Percentiles rank a stretch among this genome's conserved stretches.
phyloP scores from a whole-genome alignment of 2,797 vertebrate species.

The Phrynocephalus guinanensis region DNA sequence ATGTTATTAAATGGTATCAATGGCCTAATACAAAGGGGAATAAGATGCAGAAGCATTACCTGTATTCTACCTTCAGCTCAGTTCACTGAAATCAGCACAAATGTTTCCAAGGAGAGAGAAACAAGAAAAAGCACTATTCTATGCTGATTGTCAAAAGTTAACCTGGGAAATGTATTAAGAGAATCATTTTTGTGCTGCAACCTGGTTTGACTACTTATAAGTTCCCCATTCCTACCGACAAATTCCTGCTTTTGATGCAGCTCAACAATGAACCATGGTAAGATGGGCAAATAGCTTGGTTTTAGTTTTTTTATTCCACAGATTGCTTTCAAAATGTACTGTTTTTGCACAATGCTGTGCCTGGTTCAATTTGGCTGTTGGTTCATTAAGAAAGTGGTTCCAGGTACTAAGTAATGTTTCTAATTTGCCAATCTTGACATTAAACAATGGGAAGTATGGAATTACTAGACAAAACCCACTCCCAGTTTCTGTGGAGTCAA shows the following conservation, averaged over 20 bases:
- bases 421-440: neutral
- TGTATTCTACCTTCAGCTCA: neutral
- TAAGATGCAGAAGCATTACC: neutral
- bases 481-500: neutral
- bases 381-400: neutral
- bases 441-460: neutral
- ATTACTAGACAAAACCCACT: neutral
- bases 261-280: neutral
- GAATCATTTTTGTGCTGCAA: neutral
- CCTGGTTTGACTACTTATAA: neutral
- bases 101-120: slow-evolving; percentile 5
- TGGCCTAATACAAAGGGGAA: neutral
- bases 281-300: neutral
- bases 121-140: neutral
- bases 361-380: neutral
- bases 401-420: neutral
- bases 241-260: neutral
- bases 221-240: neutral
- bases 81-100: slow-evolving; percentile 37
- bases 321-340: neutral
- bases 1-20: slow-evolving; percentile 32
- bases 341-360: neutral
- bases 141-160: slow-evolving; percentile 6
- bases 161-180: neutral
- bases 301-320: neutral